These are phyloP conservation scores for Rallus limicola DNA, from an alignment of 2,113 vertebrate species.

Conservation along the genomic window DNA sequence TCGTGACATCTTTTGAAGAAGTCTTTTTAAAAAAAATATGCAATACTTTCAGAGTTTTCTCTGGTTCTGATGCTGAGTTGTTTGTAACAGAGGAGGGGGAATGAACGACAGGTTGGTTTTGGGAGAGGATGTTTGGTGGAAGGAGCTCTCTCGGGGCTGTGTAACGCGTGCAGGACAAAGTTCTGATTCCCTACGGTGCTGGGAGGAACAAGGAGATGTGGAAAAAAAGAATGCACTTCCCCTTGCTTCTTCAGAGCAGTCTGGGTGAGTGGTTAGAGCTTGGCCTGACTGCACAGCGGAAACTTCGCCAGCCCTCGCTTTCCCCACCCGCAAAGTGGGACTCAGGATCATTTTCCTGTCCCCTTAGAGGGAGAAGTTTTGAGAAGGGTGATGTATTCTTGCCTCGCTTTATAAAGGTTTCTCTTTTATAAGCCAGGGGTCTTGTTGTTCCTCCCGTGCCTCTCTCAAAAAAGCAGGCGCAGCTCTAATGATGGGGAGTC, in stretches of 20 bases:
- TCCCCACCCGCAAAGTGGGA: neutral
- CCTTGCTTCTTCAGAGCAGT: neutral
- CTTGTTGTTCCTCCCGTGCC: constrained; percentile 20
- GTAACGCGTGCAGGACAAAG: neutral
- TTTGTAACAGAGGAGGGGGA: neutral
- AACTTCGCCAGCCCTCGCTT: neutral
- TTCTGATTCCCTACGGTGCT: neutral
- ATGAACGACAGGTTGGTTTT: neutral
- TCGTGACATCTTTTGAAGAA: constrained; percentile 33
- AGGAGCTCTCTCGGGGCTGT: constrained; percentile 25
- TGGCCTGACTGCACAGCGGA: neutral
- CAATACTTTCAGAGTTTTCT: constrained; percentile 65
- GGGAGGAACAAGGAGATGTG: constrained; percentile 12
- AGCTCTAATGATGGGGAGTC: neutral
- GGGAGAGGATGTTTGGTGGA: neutral
- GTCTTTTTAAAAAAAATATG: constrained; percentile 43
- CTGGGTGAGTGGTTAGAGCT: neutral
- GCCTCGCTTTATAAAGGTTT: neutral
- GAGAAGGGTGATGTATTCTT: neutral
- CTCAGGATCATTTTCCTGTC: neutral
- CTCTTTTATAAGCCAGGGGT: neutral
- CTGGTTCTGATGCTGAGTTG: constrained; percentile 47
- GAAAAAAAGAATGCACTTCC: neutral
- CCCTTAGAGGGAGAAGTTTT: neutral
- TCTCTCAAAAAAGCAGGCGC: neutral